Evolutionary conservation across 2,888 invertebrate species (phyloP), one percentile per base, ranked within the genome.

Genomic region (Monoplex corrugatus): DNA sequence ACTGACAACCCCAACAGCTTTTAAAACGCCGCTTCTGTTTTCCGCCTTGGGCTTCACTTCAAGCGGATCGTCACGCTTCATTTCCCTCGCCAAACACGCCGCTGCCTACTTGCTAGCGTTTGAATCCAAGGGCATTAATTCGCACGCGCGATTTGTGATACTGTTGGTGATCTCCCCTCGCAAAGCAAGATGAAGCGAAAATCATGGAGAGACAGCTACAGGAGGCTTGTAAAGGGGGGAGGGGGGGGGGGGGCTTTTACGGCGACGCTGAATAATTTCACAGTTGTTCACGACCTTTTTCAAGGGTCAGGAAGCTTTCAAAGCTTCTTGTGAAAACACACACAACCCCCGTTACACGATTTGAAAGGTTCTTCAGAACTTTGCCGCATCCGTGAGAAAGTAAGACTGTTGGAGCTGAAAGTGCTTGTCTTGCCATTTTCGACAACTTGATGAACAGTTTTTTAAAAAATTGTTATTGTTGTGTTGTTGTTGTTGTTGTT

Each of bases 271-370:
- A 28, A 23, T 68, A 6, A n/a, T 68, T 68, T 68, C 28, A n/a
- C 63, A 68, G 63, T 68, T 68, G 63, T 68, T 68, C 23, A 68
- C 63, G 63, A 68, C 63, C 63, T 68, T 68, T 68, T 68, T 68
- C 28, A 68, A 23, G 63, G 63, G 19, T 68, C 63, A n/a, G 63
- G 6, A 6, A 28, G 63, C 63, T 68, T 68, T 68, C 28, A 68
- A 68, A 68, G 63, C n/a, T n/a, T n/a, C n/a, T n/a, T n/a, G n/a
- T n/a, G n/a, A n/a, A n/a, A n/a, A n/a, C n/a, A n/a, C n/a, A n/a
- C n/a, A n/a, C n/a, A n/a, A n/a, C n/a, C n/a, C n/a, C n/a, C n/a
- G n/a, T n/a, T n/a, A n/a, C n/a, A n/a, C n/a, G n/a, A n/a, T n/a
- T n/a, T n/a, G n/a, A n/a, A n/a, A n/a, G n/a, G n/a, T n/a, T n/a